Evolutionary conservation across 2,888 invertebrate genomes (phyloP), one percentile per base, ranked within the genome.

Genomic region (Allacma fusca): DNA sequence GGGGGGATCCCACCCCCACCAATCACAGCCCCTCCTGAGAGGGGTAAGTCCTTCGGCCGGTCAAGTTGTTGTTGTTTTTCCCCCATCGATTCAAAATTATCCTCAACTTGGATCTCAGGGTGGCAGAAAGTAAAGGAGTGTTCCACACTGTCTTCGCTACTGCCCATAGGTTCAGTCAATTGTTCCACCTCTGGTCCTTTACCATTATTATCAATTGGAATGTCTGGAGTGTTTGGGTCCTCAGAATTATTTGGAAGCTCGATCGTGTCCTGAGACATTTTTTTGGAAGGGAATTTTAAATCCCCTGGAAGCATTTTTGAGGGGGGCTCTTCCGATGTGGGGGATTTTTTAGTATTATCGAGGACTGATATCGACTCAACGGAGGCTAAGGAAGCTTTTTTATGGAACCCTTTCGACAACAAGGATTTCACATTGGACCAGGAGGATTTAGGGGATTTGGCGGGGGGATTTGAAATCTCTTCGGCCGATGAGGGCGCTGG

Each of bases 21-120:
- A 24, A 12, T n/a, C 19, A 23, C 50, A 21, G n/a, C n/a, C n/a
- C n/a, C n/a, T 28, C 16, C 28, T 9, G 23, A 21, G 5, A 77
- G 44, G 16, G 77, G 72, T 57, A 77, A 72, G 44, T 77, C 77
- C 64, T 57, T 64, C n/a, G 77, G 77, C 65, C 77, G 64, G 34
- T 71, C 77, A 23, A 77, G 5, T 50, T 29, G 26, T 5, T 4
- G n/a, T 19, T 21, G 16, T 21, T 16, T 24, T 62, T 16, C 62
- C n/a, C n/a, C n/a, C n/a, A n/a, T n/a, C n/a, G n/a, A n/a, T n/a
- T n/a, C n/a, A n/a, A n/a, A n/a, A n/a, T n/a, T n/a, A n/a, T n/a
- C 62, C 21, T 62, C 62, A 12, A 62, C 21, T 5, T 62, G 62
- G 2, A 62, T 62, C 24, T 62, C 62, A 12, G 62, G 62, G 9